Evolutionary conservation across 2,888 invertebrate genomes (phyloP).

Genomic region (Drepanosiphum platanoidis): DNA sequence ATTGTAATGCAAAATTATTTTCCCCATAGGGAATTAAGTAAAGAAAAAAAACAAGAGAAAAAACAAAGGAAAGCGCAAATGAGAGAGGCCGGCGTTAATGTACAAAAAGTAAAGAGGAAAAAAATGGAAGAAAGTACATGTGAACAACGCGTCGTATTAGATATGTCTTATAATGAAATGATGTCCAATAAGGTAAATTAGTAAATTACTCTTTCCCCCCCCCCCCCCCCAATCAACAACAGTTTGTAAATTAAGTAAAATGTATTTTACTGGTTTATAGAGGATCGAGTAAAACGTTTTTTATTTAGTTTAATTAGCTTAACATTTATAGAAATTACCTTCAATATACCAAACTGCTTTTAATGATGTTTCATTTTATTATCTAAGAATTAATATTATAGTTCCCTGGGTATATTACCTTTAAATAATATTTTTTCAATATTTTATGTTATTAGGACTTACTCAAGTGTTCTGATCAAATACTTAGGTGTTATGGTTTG

Average conservation of each 20-base stretch:
- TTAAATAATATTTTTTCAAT: background rate
- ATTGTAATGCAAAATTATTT: too few relatives aligned
- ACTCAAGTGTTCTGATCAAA: constrained; percentile 88
- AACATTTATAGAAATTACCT: background rate
- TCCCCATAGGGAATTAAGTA: constrained; percentile 2
- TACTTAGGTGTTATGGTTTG: constrained; percentile 88
- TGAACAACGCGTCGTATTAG: constrained; percentile 81
- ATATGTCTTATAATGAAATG: constrained; percentile 88
- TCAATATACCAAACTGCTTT: background rate
- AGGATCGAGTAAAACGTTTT: too few relatives aligned
- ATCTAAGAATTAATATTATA: too few relatives aligned
- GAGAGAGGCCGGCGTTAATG: background rate
- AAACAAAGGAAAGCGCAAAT: constrained; percentile 32
- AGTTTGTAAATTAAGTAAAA: too few relatives aligned
- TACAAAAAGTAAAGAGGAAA: constrained; percentile 71
- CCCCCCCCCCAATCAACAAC: too few relatives aligned
- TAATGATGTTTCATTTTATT: too few relatives aligned
- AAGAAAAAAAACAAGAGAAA: constrained; percentile 43
- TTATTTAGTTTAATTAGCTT: too few relatives aligned
- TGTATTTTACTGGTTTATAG: too few relatives aligned
- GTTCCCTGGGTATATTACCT: background rate
- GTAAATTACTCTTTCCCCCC: background rate
- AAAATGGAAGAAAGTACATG: constrained; percentile 77
- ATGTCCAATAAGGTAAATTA: constrained; percentile 73
- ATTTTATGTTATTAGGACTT: constrained; percentile 73